Percentiles rank a stretch among this genome's conserved stretches.
Conservation (phyloP, 1,140 invertebrate genomes). For the Battus philenor region DNA sequence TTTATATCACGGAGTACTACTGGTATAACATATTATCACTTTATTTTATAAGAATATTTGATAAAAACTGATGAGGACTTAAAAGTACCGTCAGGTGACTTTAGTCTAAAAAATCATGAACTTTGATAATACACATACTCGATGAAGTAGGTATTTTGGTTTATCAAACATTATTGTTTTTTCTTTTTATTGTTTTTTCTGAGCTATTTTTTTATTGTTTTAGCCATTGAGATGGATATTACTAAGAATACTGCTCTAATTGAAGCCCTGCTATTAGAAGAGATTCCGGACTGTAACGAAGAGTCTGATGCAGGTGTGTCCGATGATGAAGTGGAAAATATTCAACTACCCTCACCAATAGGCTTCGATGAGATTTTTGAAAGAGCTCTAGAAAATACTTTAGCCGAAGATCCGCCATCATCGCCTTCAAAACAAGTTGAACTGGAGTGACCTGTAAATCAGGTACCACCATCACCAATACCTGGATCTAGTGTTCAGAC, state of each 20-base stretch:
- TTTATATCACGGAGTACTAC: too few relatives aligned
- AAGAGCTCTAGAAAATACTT: conserved; percentile 31
- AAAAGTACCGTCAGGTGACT: conserved; percentile 33
- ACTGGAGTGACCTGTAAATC: conserved; percentile 31
- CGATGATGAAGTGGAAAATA: conserved; percentile 35
- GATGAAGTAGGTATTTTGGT: conserved; percentile 29
- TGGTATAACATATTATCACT: conserved; percentile 25
- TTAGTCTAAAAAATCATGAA: conserved; percentile 28
- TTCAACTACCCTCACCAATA: conserved; percentile 33
- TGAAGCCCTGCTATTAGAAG: conserved; percentile 35
- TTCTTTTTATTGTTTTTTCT: conserved; percentile 23
- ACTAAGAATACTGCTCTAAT: conserved; percentile 35
- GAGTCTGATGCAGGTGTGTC: conserved; percentile 35
- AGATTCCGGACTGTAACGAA: conserved; percentile 32
- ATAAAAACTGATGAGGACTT: conserved; percentile 33
- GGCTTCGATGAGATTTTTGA: conserved; percentile 32
- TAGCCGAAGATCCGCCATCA: conserved; percentile 28
- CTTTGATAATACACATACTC: conserved; percentile 31
- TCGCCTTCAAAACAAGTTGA: conserved; percentile 29
- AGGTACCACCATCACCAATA: conserved; percentile 26
- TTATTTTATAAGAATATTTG: conserved; percentile 32
- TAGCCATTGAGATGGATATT: conserved; percentile 36
- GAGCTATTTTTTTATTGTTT: conserved; percentile 31
- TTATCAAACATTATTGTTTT: conserved; percentile 25
- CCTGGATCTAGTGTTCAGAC: conserved; percentile 33